Percentiles rank a stretch among this genome's conserved stretches.
These are phyloP conservation scores for Ceuthmochares aereus DNA, from an alignment of 2,113 vertebrate genomes.

Conservation along the genomic window DNA sequence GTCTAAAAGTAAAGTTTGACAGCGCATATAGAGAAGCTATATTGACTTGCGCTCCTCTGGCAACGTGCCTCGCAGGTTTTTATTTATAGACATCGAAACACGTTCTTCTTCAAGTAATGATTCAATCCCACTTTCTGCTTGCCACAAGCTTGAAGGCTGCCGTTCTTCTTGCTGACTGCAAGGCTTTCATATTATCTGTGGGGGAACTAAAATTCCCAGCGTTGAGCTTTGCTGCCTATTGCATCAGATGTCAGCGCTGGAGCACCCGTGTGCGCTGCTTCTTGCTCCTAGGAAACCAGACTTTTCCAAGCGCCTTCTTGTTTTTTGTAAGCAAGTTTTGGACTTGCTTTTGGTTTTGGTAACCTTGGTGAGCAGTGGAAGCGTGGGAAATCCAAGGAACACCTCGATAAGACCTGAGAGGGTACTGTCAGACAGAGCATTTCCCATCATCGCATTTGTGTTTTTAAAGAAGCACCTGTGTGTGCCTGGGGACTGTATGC, in stretches of 20 bases:
- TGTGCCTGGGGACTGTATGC: accelerated
- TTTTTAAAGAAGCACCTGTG: not conserved
- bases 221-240: not conserved
- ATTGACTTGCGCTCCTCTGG: conserved; percentile 74
- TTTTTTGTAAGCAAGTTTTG: not conserved
- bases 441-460: not conserved
- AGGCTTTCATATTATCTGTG: conserved; percentile 56
- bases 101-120: conserved; percentile 68
- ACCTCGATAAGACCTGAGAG: not conserved
- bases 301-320: not conserved
- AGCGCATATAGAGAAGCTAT: conserved; percentile 67
- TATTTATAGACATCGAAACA: conserved; percentile 76
- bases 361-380: not conserved
- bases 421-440: accelerated
- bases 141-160: conserved; percentile 65
- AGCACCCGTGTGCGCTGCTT: not conserved
- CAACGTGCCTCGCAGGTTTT: conserved; percentile 56
- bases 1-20: conserved; percentile 82
- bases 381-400: not conserved
- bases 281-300: not conserved
- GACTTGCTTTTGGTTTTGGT: not conserved
- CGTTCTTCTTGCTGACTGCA: conserved; percentile 54
- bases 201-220: not conserved
- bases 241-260: not conserved
- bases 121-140: conserved; percentile 62